Conservation (phyloP, 2,797 vertebrate genomes). For the Nothura maculosa region DNA sequence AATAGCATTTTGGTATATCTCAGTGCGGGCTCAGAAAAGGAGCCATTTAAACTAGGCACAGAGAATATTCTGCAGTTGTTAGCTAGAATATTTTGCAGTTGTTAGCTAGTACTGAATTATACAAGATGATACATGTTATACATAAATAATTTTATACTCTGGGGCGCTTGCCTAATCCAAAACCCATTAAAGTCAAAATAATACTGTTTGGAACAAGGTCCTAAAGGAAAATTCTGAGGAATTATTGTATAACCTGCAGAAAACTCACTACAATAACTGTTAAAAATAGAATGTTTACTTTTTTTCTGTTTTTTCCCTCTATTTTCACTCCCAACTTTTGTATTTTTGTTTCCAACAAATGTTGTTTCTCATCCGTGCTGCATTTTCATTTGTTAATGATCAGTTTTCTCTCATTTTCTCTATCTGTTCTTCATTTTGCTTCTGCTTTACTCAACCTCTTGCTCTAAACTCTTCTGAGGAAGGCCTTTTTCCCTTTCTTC, state of each 20-base stretch:
- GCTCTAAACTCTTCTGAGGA: neutral
- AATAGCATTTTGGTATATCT: neutral
- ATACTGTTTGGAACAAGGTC: neutral
- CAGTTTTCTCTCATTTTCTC: no score
- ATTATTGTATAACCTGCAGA: neutral
- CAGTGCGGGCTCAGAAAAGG: neutral
- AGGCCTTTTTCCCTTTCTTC: neutral
- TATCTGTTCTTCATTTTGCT: neutral
- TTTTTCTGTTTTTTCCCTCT: neutral
- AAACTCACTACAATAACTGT: neutral
- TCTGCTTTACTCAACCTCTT: neutral
- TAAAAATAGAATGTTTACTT: neutral
- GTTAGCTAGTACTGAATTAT: constrained; percentile 13
- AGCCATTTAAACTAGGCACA: neutral
- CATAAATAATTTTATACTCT: neutral
- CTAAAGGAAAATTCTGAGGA: neutral
- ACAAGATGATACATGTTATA: neutral
- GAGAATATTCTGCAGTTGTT: neutral
- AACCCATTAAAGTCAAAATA: neutral
- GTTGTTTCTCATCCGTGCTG: neutral
- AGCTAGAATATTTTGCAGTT: neutral
- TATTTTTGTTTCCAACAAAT: neutral
- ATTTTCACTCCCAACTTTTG: neutral
- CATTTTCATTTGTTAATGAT: neutral
- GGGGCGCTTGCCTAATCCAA: neutral